Evolutionary conservation across 2,797 vertebrate genomes (phyloP).

Genomic region (Petrocephalus sullivani): DNA sequence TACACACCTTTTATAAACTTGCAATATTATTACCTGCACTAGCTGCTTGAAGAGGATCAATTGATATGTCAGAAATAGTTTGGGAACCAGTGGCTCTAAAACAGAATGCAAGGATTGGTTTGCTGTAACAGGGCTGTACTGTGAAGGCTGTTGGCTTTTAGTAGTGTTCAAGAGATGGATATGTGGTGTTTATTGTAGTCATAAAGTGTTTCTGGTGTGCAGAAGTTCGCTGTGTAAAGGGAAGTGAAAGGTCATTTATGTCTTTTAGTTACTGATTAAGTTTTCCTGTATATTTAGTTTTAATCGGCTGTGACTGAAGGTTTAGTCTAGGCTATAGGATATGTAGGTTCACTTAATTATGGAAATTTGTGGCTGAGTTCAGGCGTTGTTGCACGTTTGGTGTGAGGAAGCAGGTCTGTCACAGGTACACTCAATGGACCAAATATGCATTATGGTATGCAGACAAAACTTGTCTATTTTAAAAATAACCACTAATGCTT

Average conservation of each 20-base stretch:
- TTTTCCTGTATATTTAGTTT: constrained; percentile 2
- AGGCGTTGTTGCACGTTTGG: neutral
- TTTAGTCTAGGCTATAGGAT: neutral
- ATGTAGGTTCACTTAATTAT: neutral
- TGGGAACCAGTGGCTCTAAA: neutral
- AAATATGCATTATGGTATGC: neutral
- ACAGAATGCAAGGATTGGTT: neutral
- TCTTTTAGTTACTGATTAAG: constrained; percentile 52
- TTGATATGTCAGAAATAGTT: neutral
- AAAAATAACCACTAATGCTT: neutral
- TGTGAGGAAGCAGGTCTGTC: neutral
- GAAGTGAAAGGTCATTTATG: constrained; percentile 34
- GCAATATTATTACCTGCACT: neutral
- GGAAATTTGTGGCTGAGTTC: neutral
- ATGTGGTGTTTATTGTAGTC: neutral
- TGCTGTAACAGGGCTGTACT: neutral
- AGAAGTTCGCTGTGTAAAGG: neutral
- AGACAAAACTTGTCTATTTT: neutral
- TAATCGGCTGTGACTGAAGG: neutral
- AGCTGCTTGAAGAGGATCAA: neutral
- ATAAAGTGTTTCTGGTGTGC: neutral
- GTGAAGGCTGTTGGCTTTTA: neutral
- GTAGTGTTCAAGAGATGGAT: neutral
- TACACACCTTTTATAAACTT: neutral
- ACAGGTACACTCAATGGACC: neutral